Conservation (phyloP, 2,888 invertebrate species). For the Mesodorylaimus sp. region DNA sequence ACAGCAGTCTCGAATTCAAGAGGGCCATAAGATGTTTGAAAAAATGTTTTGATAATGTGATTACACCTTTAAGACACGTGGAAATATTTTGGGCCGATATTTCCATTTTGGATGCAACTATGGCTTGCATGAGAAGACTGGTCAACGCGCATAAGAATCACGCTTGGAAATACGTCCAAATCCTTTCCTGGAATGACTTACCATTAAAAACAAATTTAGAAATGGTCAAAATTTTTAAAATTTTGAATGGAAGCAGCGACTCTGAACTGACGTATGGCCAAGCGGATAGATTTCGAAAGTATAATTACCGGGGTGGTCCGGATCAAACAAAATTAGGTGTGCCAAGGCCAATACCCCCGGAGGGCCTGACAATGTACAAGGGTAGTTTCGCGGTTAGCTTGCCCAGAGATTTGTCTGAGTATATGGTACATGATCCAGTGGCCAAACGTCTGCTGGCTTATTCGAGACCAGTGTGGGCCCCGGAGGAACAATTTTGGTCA, state of each 20-base stretch:
- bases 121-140: slow-evolving; percentile 4
- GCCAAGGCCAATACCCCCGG: no score
- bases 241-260: background rate
- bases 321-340: no score
- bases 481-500: no score
- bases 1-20: background rate
- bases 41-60: no score
- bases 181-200: slow-evolving; percentile 9
- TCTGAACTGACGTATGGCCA: background rate
- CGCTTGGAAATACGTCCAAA: slow-evolving; percentile 3
- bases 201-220: slow-evolving; percentile 6
- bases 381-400: no score
- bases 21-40: background rate
- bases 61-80: background rate
- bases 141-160: background rate
- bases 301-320: no score
- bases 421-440: no score
- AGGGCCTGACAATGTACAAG: no score
- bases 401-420: no score
- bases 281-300: no score
- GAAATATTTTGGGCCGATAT: slow-evolving; percentile 5
- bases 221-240: slow-evolving; percentile 1
- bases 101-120: slow-evolving; percentile 3
- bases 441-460: no score
- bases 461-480: no score